A percentile compares a stretch with the other conserved stretches of the same genome.
These are phyloP conservation scores for Azorinus chamasolen DNA, from an alignment of 2,888 invertebrate species.

Conservation along the genomic window DNA sequence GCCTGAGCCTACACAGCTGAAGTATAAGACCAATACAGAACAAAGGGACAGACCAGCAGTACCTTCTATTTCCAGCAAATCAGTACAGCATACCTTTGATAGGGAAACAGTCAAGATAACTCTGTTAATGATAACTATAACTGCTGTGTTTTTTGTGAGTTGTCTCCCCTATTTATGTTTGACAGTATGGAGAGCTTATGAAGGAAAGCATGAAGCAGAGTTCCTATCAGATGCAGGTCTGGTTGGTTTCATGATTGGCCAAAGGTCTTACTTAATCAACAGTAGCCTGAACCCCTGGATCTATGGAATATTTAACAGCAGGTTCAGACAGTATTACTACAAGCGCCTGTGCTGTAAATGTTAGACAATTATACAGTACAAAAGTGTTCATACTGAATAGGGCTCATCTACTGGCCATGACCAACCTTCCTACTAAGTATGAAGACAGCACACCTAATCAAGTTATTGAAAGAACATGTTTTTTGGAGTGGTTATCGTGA, in stretches of 20 bases:
- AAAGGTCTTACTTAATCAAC: constrained; percentile 52
- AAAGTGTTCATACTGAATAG: too few relatives aligned
- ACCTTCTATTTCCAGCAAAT: too few relatives aligned
- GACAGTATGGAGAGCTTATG: constrained; percentile 35
- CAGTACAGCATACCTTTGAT: too few relatives aligned
- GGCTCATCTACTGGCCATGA: too few relatives aligned
- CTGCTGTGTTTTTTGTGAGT: constrained; percentile 58
- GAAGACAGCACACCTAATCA: too few relatives aligned
- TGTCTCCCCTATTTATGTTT: constrained; percentile 61
- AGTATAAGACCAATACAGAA: too few relatives aligned
- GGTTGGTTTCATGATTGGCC: constrained; percentile 54
- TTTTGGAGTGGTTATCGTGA: too few relatives aligned
- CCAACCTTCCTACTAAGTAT: too few relatives aligned
- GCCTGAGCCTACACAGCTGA: too few relatives aligned
- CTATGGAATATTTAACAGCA: constrained; percentile 58
- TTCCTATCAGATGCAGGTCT: constrained; percentile 46
- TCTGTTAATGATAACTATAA: constrained; percentile 52
- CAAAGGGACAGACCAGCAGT: too few relatives aligned
- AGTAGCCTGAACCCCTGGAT: constrained; percentile 53
- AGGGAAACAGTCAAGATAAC: constrained; percentile 43
- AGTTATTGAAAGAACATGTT: too few relatives aligned
- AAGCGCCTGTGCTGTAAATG: constrained; percentile 2
- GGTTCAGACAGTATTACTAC: constrained; percentile 43
- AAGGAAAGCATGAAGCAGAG: constrained; percentile 51
- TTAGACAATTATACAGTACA: too few relatives aligned